phyloP scores from a whole-genome alignment of 2,888 invertebrate species.

The Pachydiplax longipennis region DNA sequence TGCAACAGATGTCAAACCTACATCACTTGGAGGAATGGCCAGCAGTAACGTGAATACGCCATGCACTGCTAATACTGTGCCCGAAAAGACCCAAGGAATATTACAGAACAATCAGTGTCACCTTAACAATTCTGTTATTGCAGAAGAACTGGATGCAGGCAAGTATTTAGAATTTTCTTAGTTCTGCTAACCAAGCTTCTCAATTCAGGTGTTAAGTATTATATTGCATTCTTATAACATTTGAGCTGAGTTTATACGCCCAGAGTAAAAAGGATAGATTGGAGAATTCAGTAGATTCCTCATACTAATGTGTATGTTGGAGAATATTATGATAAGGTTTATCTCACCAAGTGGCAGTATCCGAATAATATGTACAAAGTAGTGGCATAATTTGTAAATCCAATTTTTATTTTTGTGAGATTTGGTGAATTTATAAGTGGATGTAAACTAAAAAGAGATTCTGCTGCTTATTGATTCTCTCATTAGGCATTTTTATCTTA shows the following conservation, averaged over 20 bases:
- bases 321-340: too few species aligned
- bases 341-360: too few species aligned
- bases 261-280: neutral
- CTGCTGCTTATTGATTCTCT: too few species aligned
- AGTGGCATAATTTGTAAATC: too few species aligned
- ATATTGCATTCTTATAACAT: neutral
- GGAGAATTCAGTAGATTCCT: neutral
- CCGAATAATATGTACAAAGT: too few species aligned
- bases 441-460: too few species aligned
- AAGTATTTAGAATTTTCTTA: neutral
- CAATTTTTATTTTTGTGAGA: too few species aligned
- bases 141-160: slow-evolving; percentile 21
- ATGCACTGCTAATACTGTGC: slow-evolving; percentile 24
- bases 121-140: neutral
- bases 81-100: neutral
- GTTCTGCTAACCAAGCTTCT: too few species aligned
- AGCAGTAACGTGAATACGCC: slow-evolving; percentile 2
- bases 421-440: too few species aligned
- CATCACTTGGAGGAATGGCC: slow-evolving; percentile 8
- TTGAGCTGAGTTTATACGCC: neutral
- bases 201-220: neutral
- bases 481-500: too few species aligned
- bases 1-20: neutral
- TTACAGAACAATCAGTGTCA: neutral
- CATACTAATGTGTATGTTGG: too few species aligned